These are phyloP conservation scores for Paraescarpia echinospica DNA, from an alignment of 1,140 invertebrate genomes.

Conservation along the genomic window DNA sequence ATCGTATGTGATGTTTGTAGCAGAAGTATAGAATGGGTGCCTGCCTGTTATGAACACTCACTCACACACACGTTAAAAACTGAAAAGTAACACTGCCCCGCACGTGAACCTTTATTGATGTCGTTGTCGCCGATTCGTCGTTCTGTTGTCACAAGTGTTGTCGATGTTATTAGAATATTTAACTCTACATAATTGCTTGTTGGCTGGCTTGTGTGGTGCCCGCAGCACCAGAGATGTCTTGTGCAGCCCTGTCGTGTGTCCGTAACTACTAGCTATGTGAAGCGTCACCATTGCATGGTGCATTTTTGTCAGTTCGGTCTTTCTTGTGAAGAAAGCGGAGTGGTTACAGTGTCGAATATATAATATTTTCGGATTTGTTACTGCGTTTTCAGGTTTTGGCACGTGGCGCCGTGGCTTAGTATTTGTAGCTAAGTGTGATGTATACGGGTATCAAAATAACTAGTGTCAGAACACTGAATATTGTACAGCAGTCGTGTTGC, in stretches of 20 bases:
- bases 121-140: background rate
- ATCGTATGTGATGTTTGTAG: background rate
- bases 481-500: background rate
- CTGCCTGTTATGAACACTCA: background rate
- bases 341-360: background rate
- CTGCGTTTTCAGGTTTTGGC: background rate
- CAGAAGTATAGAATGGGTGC: background rate
- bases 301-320: background rate
- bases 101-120: background rate
- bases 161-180: conserved; percentile 1
- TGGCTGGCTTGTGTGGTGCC: background rate
- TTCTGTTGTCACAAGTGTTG: background rate
- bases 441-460: conserved; percentile 6
- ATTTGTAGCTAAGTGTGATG: conserved; percentile 1
- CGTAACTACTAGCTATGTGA: background rate
- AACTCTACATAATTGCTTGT: background rate
- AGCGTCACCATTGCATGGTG: background rate
- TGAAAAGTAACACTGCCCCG: background rate
- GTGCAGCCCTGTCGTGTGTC: background rate
- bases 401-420: background rate
- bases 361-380: conserved; percentile 1
- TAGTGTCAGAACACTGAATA: conserved; percentile 1
- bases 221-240: background rate
- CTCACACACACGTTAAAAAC: background rate
- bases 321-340: background rate